Evolutionary conservation across 2,113 vertebrate species (phyloP).

Genomic region (Neodon shergylaensis): DNA sequence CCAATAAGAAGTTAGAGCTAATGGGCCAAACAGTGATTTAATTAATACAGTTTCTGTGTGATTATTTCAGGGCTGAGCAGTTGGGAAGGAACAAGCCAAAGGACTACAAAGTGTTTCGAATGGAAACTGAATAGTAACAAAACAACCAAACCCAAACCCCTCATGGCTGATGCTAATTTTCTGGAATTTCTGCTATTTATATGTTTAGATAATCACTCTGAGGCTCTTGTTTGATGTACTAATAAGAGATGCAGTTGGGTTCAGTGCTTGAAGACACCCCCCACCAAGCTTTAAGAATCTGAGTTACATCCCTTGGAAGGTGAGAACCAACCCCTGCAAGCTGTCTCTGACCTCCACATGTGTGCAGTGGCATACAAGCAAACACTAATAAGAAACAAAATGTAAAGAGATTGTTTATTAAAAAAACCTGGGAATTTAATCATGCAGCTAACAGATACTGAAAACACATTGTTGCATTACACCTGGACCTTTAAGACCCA

Average conservation of each 20-base stretch:
- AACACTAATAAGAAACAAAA: background rate
- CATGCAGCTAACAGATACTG: slow-evolving; percentile 14
- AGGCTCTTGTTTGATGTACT: background rate
- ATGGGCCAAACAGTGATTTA: no score
- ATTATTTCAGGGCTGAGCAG: no score
- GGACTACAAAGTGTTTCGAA: slow-evolving; percentile 14
- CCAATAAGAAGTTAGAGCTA: no score
- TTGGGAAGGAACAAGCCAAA: background rate
- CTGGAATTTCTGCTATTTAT: slow-evolving; percentile 1
- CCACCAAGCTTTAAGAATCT: background rate
- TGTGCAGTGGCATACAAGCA: background rate
- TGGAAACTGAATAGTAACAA: slow-evolving; percentile 21
- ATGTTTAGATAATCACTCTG: slow-evolving; percentile 1
- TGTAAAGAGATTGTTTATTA: background rate
- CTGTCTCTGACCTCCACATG: background rate
- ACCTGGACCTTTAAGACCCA: background rate
- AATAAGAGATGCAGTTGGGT: background rate
- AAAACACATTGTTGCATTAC: background rate
- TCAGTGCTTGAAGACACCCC: background rate
- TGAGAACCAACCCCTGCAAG: background rate
- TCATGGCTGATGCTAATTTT: slow-evolving; percentile 1
- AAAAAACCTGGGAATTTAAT: slow-evolving; percentile 45
- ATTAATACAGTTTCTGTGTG: no score
- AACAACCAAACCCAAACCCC: background rate
- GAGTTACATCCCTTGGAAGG: background rate